Evolutionary conservation across 2,888 invertebrate genomes (phyloP).

Genomic region (Nomada lathburiana): DNA sequence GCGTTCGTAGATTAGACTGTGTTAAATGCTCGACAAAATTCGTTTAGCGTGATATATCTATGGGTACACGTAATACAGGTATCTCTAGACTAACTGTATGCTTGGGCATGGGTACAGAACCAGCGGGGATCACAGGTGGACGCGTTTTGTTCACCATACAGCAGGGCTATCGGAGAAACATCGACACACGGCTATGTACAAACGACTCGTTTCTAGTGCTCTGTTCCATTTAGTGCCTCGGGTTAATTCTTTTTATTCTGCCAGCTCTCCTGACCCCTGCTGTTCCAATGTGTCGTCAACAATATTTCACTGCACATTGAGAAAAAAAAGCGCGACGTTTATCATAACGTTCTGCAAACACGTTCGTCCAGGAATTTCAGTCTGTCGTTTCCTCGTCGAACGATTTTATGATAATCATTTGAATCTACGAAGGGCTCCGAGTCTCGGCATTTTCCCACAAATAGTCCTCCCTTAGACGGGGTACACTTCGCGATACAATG

Average conservation of each 20-base stretch:
- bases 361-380: neutral
- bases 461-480: neutral
- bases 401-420: neutral
- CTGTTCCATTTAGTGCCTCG: conserved; percentile 61
- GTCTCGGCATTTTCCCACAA: neutral
- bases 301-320: conserved; percentile 6
- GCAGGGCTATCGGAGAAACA: conserved; percentile 50
- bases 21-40: conserved; percentile 41
- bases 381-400: conserved; percentile 7
- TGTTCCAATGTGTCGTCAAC: conserved; percentile 5
- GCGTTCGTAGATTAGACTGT: conserved; percentile 11
- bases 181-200: conserved; percentile 60
- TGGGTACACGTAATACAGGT: conserved; percentile 41
- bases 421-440: conserved; percentile 2
- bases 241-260: neutral
- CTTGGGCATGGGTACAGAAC: conserved; percentile 42
- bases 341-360: neutral
- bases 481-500: neutral
- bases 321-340: neutral
- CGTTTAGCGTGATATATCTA: conserved; percentile 45
- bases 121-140: conserved; percentile 37
- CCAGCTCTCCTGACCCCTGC: conserved; percentile 1
- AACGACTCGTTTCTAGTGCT: conserved; percentile 48
- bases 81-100: conserved; percentile 43
- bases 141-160: conserved; percentile 20